Evolutionary conservation across 1,140 invertebrate genomes (phyloP).

Genomic region (Anagrus nilaparvatae): DNA sequence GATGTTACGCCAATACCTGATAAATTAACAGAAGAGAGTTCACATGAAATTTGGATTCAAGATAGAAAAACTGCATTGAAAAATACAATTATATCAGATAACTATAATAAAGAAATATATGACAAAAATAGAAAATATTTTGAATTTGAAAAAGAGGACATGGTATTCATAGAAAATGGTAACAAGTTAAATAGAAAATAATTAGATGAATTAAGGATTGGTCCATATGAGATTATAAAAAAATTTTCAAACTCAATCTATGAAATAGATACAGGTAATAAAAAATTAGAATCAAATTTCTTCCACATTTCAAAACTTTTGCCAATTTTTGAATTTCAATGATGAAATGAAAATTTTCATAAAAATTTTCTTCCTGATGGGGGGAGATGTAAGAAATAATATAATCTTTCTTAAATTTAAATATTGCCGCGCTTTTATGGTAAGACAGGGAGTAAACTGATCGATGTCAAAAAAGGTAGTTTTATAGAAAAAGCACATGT

Average conservation of each 20-base stretch:
- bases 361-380: no score
- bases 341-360: no score
- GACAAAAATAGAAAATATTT: slow-evolving; percentile 17
- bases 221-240: neutral
- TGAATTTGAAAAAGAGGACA: slow-evolving; percentile 14
- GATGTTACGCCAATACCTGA: slow-evolving; percentile 2
- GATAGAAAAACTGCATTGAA: slow-evolving; percentile 6
- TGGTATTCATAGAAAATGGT: slow-evolving; percentile 12
- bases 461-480: no score
- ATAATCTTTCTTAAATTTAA: no score
- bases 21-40: slow-evolving; percentile 6
- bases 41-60: neutral
- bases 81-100: slow-evolving; percentile 6
- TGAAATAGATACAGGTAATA: slow-evolving; percentile 4
- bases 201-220: neutral
- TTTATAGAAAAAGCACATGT: no score
- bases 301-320: slow-evolving; percentile 7
- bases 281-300: slow-evolving; percentile 3
- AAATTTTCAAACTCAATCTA: slow-evolving; percentile 13
- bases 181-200: no score
- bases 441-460: no score
- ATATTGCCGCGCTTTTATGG: no score
- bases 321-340: no score
- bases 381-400: no score
- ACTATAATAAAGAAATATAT: slow-evolving; percentile 9